Percentiles rank a stretch among this genome's conserved stretches.
Conservation (phyloP, 2,797 vertebrate species). For the Danio kyathit region DNA sequence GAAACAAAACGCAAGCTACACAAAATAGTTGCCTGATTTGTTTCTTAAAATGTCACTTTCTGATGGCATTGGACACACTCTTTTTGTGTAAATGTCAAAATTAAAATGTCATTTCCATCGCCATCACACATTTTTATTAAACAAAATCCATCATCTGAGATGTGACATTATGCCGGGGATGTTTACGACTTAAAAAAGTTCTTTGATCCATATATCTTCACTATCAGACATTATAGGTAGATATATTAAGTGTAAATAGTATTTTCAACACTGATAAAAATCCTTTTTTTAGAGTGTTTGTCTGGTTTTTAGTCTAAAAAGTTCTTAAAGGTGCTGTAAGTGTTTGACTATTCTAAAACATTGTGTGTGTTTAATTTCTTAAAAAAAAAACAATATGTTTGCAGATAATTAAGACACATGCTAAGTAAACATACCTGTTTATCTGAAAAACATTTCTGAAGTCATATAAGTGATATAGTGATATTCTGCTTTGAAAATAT, state of each 20-base stretch:
- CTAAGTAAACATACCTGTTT: too few relatives aligned
- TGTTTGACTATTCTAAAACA: too few relatives aligned
- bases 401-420: too few relatives aligned
- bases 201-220: not conserved
- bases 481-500: too few relatives aligned
- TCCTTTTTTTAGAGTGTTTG: too few relatives aligned
- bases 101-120: not conserved
- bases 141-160: not conserved
- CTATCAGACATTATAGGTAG: not conserved
- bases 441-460: too few relatives aligned
- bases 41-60: not conserved
- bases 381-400: too few relatives aligned
- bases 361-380: too few relatives aligned
- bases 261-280: too few relatives aligned
- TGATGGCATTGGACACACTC: not conserved
- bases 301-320: too few relatives aligned
- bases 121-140: not conserved
- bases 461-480: too few relatives aligned
- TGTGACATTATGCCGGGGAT: not conserved
- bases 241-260: not conserved
- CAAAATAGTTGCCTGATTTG: not conserved
- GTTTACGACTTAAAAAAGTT: not conserved
- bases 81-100: constrained; percentile 34
- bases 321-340: too few relatives aligned
- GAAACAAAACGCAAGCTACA: not conserved